Evolutionary conservation across 2,113 vertebrate genomes (phyloP).

Genomic region (Entosphenus tridentatus): DNA sequence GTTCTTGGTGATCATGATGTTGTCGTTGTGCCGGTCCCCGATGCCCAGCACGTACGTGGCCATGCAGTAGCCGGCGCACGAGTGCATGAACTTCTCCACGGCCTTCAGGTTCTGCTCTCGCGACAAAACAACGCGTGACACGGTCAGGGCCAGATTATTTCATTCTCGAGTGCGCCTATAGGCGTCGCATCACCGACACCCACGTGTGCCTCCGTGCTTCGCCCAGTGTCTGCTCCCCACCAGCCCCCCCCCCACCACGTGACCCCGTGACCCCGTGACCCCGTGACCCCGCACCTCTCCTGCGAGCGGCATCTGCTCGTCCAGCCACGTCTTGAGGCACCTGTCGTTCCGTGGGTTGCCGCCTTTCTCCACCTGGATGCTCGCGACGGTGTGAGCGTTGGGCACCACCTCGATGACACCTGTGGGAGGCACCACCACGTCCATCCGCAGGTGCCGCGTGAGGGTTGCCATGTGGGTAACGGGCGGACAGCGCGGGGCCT

Average conservation of each 20-base stretch:
- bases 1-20: conserved; percentile 95
- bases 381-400: conserved; percentile 88
- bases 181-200: not conserved
- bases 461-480: not conserved
- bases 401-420: conserved; percentile 98
- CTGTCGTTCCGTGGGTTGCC: conserved; percentile 82
- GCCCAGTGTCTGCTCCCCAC: not conserved
- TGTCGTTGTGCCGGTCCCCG: conserved; percentile 92
- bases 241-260: not conserved
- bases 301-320: conserved; percentile 64
- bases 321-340: conserved; percentile 76
- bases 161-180: too few relatives aligned
- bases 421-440: conserved; percentile 14
- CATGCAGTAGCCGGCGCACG: conserved; percentile 88
- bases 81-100: conserved; percentile 75
- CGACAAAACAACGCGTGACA: not conserved
- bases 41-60: conserved; percentile 97
- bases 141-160: too few relatives aligned
- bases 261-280: not conserved
- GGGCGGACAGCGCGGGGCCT: not conserved
- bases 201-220: not conserved
- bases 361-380: conserved; percentile 90
- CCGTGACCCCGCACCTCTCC: conserved; percentile 42
- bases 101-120: conserved; percentile 55
- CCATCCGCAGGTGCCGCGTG: not conserved